Evolutionary conservation across 2,888 invertebrate species (phyloP), one percentile per base, ranked within the genome.

Genomic region (Mimachlamys varia): DNA sequence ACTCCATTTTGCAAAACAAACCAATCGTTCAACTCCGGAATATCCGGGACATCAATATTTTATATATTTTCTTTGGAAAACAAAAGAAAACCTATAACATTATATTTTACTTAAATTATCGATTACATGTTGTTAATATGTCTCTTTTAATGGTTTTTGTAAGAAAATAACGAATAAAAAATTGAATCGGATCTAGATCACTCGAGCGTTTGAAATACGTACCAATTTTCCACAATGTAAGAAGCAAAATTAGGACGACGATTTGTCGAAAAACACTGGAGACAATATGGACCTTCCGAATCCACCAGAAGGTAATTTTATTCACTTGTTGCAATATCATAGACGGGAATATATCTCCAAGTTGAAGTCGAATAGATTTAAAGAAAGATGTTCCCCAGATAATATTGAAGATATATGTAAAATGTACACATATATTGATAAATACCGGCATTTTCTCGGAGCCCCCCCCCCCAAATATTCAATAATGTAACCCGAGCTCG

Each of bases 241-340:
- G 0, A 76, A 76, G 76, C 10, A 76, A 10, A 76, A 33, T 10
- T 22, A 33, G 1, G 33, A 76, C 76, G 12, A 10, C 76, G 76
- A 76, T 27, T 22, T 33, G 7, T 33, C 76, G 33, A 76, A 76
- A 76, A 76, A 27, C 76, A 76, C 76, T 22, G 76, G 76, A 33
- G 76, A 3, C 19, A 44, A 44, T 88, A 93, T 93, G 93, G 93
- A 93, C 38, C 87, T 93, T 19, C 92, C 93, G 22, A 92, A 93
- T 37, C 93, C 92, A 62, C 93, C 93, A n/a, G 93, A 93, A 89
- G 93, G 93, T 93, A 91, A 88, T 44, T 22, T 53, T 89, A n/a
- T 22, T 10, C 62, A 19, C 5, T 62, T 19, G 15, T 17, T 7
- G 27, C 76, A 76, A 33, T 33, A 13, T 76, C 33, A 2, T 22